Conservation (phyloP, 2,113 vertebrate species). For the Tychaedon coryphoeus region DNA sequence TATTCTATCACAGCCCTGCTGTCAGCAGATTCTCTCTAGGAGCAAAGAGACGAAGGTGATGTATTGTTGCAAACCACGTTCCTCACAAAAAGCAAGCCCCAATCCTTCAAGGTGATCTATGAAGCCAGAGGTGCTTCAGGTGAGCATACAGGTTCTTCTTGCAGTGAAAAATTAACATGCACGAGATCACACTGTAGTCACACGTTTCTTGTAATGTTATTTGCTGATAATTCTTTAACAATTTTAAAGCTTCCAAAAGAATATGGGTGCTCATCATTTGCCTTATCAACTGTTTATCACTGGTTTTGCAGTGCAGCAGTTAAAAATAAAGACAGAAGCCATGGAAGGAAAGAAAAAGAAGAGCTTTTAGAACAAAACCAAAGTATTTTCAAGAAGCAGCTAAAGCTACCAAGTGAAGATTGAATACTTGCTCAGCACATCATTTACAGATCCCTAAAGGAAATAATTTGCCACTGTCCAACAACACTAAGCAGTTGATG, state of each 20-base stretch:
- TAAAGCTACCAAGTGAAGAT: neutral
- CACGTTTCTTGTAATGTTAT: rapidly evolving
- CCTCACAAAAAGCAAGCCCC: neutral
- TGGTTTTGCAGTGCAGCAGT: neutral
- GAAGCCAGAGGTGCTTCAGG: neutral
- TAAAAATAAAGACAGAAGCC: neutral
- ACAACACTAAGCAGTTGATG: neutral
- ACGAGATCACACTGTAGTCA: neutral
- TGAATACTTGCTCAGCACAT: neutral
- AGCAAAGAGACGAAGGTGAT: neutral
- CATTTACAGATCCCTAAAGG: neutral
- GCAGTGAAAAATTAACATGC: neutral
- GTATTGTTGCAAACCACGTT: neutral
- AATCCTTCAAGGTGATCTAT: slow-evolving; percentile 34
- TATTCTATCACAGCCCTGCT: neutral
- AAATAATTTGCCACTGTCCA: slow-evolving; percentile 1
- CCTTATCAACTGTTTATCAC: neutral
- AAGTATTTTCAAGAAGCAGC: neutral
- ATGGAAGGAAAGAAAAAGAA: neutral
- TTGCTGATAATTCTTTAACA: neutral
- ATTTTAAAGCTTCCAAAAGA: neutral
- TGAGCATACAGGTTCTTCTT: neutral
- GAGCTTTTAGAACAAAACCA: neutral
- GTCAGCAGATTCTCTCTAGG: neutral
- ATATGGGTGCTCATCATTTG: neutral